Evolutionary conservation across 2,888 invertebrate species (phyloP).

Genomic region (Tiphia femorata): DNA sequence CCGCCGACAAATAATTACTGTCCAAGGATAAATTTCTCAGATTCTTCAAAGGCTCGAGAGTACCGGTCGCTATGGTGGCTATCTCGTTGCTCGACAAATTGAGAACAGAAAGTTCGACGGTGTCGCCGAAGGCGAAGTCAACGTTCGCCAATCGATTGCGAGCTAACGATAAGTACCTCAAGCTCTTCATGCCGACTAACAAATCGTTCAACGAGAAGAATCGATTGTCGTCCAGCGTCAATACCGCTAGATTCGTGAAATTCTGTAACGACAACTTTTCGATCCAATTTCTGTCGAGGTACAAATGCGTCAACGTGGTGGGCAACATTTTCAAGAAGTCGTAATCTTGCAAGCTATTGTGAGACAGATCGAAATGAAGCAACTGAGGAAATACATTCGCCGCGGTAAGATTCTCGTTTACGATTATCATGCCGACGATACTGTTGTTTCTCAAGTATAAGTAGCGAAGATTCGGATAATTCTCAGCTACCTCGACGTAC

Average conservation of each 20-base stretch:
- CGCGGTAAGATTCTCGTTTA: rapidly evolving
- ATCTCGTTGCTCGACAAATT: conserved; percentile 49
- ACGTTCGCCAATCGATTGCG: background rate
- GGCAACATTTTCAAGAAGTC: background rate
- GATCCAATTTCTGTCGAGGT: background rate
- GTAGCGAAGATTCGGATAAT: no score
- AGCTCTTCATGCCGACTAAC: background rate
- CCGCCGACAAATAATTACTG: conserved; percentile 35
- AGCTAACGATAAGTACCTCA: background rate
- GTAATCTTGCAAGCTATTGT: rapidly evolving
- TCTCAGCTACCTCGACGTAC: no score
- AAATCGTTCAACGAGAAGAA: background rate
- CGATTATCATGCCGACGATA: rapidly evolving
- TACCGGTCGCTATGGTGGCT: conserved; percentile 31
- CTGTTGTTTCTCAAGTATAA: no score
- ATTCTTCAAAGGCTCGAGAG: conserved; percentile 31
- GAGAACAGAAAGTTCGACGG: conserved; percentile 40
- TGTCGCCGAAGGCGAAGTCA: conserved; percentile 39
- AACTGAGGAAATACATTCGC: conserved; percentile 12
- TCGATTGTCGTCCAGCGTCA: conserved; percentile 3
- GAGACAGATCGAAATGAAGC: conserved; percentile 17
- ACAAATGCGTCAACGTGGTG: background rate
- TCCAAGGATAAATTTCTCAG: conserved; percentile 47
- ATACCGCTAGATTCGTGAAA: rapidly evolving
- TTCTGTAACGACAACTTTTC: rapidly evolving